Conservation (phyloP, 92 coral and sea anemone genomes). For the Zoanthus sociatus region DNA sequence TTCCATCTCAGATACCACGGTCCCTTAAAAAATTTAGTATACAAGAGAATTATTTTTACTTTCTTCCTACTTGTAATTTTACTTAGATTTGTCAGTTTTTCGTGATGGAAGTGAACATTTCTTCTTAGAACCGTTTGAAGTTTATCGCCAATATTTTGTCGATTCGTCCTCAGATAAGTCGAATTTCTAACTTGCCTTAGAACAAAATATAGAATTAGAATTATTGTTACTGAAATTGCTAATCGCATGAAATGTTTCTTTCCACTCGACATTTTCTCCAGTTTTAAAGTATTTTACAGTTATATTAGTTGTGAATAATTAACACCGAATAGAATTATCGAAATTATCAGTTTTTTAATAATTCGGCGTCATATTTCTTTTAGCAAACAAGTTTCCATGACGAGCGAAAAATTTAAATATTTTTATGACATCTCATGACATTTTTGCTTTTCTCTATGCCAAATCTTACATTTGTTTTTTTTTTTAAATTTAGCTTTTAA, state of each 20-base stretch:
- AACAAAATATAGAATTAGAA: background rate
- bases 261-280: background rate
- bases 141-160: background rate
- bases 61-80: background rate
- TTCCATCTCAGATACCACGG: conserved; percentile 71
- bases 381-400: background rate
- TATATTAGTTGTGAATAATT: background rate
- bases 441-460: no score
- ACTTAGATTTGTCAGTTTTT: background rate
- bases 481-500: no score
- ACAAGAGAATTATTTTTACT: conserved; percentile 44
- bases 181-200: background rate
- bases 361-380: background rate
- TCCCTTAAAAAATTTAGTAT: conserved; percentile 59
- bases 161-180: background rate
- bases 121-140: conserved; percentile 35
- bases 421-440: no score
- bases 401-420: background rate
- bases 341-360: no score
- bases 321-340: background rate
- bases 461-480: no score
- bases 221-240: background rate
- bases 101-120: background rate
- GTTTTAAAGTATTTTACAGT: background rate
- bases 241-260: background rate